Base-by-base conservation (phyloP, 2,113 vertebrate species). In the Corvus moneduloides region DNA sequence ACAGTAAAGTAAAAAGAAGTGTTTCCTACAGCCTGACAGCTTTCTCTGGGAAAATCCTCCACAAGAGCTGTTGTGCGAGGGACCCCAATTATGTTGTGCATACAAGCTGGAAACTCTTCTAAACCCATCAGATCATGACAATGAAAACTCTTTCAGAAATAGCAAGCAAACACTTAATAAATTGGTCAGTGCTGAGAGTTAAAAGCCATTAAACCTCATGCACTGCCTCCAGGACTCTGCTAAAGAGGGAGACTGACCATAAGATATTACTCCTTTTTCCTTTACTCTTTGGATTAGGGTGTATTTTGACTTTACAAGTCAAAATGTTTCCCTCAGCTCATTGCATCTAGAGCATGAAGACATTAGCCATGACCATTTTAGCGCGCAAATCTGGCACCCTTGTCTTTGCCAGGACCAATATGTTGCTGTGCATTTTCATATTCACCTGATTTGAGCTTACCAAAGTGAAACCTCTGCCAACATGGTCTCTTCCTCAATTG, bases 381-480 rank as follows among this genome's bases (percentile, higher is more conserved):
- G 24, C 35, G 87, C 35, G 56, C 33, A 51, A 52, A 46, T 39
- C 8, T 62, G 69, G 35, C 43, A 75, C 39, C 13, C 14, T 28
- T 54, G 18, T 41, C 48, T 56, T 87, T 89, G 69, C 48, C 69
- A 82, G 39, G 43, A 78, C 75, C 56, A 55, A 20, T 72, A 44
- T 13, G 28, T 51, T 30, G 21, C 54, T 88, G 32, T 68, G 35
- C 18, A 30, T 92, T 91, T 90, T 87, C 67, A 69, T 16, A 54
- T 41, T 83, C 46, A 35, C 35, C 35, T 61, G 46, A 35, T 74
- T 26, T 51, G 67, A 83, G 59, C 35, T 64, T 22, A 55, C 27
- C 6, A 1, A 81, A 62, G 21, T 4, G 1, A 67, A 81, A 44
- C 17, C 0, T 3, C 39, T 37, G 39, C 23, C 16, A 51, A 7